A percentile compares a stretch with the other conserved stretches of the same genome.
These are phyloP conservation scores for Ptychoptera albimana DNA, from an alignment of 2,888 invertebrate species.

Conservation along the genomic window DNA sequence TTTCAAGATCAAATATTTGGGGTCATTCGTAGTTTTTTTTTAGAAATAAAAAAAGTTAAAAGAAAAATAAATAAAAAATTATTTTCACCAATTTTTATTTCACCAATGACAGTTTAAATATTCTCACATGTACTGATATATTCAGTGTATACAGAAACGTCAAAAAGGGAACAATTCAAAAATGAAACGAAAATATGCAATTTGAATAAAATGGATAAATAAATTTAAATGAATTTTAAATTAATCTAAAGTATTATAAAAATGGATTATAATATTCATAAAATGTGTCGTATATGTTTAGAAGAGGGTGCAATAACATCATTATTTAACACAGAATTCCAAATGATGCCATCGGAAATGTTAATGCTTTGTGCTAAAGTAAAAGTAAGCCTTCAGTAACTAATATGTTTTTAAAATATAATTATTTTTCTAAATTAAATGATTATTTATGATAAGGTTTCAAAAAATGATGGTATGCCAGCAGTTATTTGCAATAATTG, in stretches of 20 bases:
- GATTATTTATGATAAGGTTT: conserved; percentile 17
- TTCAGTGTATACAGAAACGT: too few relatives aligned
- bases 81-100: too few relatives aligned
- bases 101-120: too few relatives aligned
- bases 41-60: too few relatives aligned
- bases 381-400: conserved; percentile 27
- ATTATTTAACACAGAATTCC: conserved; percentile 41
- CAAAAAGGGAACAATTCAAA: too few relatives aligned
- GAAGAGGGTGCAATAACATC: conserved; percentile 43
- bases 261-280: conserved; percentile 31
- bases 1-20: too few relatives aligned
- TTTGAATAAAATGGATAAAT: too few relatives aligned
- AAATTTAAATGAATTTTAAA: too few relatives aligned
- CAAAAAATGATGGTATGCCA: conserved; percentile 42
- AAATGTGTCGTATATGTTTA: conserved; percentile 42
- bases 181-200: too few relatives aligned
- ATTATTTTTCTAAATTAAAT: conserved; percentile 1
- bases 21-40: too few relatives aligned
- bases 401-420: not conserved
- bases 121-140: too few relatives aligned
- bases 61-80: too few relatives aligned
- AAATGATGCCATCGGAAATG: conserved; percentile 41
- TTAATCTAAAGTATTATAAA: not conserved
- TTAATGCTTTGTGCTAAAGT: conserved; percentile 39
- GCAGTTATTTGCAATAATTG: conserved; percentile 45